A percentile compares a stretch with the other conserved stretches of the same genome.
Conservation (phyloP, 1,140 invertebrate genomes). For the Cardiocondyla obscurior region DNA sequence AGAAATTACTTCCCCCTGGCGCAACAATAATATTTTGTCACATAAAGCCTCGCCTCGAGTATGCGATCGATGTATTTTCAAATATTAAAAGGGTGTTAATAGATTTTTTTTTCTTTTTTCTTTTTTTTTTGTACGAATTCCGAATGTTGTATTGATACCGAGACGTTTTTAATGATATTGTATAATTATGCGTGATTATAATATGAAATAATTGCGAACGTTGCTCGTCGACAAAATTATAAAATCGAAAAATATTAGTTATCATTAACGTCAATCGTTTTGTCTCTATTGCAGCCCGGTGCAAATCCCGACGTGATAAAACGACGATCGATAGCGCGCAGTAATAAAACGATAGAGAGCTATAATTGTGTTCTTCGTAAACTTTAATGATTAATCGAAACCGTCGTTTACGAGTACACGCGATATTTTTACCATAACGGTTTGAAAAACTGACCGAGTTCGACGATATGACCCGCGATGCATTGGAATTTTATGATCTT, state of each 20-base stretch:
- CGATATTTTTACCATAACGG: not conserved
- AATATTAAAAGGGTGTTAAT: no score
- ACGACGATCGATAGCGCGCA: not conserved
- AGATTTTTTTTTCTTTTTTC: no score
- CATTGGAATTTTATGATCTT: constrained; percentile 4
- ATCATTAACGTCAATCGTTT: not conserved
- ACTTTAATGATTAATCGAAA: not conserved
- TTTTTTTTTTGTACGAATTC: not conserved
- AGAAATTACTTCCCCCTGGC: constrained; percentile 16
- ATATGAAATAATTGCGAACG: no score
- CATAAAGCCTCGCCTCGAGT: no score
- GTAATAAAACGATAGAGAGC: not conserved
- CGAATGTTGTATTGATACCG: not conserved
- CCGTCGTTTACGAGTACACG: not conserved
- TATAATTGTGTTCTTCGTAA: not conserved
- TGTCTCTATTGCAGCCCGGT: not conserved
- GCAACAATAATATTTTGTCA: not conserved
- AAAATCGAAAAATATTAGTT: no score
- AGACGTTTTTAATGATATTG: not conserved
- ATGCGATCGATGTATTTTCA: no score
- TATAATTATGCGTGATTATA: no score
- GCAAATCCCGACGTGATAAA: not conserved
- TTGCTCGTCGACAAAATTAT: no score
- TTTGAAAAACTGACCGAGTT: not conserved
- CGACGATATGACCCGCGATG: not conserved